Evolutionary conservation across 2,797 vertebrate species (phyloP).

Genomic region (Platyrinchus mystaceus): DNA sequence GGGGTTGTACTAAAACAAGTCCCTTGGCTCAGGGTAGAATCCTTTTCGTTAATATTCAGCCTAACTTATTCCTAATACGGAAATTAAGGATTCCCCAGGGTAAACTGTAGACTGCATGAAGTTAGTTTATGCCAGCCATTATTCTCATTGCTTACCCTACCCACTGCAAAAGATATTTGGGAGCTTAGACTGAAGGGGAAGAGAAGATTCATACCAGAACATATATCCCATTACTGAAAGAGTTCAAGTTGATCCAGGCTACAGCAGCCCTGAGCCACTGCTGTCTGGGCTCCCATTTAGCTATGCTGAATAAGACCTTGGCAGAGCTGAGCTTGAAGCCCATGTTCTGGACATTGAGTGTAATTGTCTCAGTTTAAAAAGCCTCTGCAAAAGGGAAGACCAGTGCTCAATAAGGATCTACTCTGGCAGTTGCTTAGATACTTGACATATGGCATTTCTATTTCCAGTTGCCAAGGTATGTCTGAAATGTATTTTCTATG

Average conservation of each 20-base stretch:
- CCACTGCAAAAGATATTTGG: background rate
- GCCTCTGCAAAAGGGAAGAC: background rate
- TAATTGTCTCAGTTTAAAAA: background rate
- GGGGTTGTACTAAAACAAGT: background rate
- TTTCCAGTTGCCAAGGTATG: background rate
- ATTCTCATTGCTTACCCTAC: background rate
- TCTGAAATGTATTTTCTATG: constrained; percentile 20
- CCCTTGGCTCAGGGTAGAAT: background rate
- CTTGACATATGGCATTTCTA: background rate
- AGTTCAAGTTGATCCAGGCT: background rate
- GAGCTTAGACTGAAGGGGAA: background rate
- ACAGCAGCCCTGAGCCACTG: background rate
- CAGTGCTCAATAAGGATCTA: background rate
- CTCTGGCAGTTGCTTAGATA: background rate
- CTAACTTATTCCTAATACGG: background rate
- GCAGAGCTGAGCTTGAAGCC: background rate
- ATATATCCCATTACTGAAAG: background rate
- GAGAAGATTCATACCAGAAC: background rate
- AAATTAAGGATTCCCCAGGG: background rate
- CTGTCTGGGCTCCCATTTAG: background rate
- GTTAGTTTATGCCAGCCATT: background rate
- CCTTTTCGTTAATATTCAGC: background rate
- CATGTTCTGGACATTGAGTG: background rate
- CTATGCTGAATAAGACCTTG: background rate
- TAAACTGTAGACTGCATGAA: background rate